phyloP scores from a whole-genome alignment of 2,888 invertebrate species.

The Andricus curvator region DNA sequence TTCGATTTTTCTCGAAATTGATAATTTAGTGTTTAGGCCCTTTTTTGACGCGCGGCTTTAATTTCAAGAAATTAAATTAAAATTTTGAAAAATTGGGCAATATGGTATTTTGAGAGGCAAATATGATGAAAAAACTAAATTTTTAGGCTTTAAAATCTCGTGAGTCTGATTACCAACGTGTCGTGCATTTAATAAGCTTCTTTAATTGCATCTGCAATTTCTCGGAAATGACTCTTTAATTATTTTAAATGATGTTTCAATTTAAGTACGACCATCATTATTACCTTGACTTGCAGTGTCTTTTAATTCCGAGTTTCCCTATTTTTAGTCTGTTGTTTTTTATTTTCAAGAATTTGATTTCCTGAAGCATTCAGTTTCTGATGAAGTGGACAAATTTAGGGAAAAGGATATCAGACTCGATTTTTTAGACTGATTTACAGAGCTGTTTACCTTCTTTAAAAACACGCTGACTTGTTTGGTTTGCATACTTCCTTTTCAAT shows the following conservation, averaged over 20 bases:
- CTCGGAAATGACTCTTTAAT: slow-evolving; percentile 25
- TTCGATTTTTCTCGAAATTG: too few species aligned
- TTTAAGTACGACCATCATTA: background rate
- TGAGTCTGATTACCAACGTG: slow-evolving; percentile 3
- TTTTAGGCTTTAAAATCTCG: background rate
- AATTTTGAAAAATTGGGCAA: background rate
- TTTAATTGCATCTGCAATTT: slow-evolving; percentile 21
- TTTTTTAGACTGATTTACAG: background rate
- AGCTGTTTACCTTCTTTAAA: background rate
- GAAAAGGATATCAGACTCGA: background rate
- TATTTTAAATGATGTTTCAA: slow-evolving; percentile 32
- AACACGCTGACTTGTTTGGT: background rate
- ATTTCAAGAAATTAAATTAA: background rate
- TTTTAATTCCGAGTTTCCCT: background rate
- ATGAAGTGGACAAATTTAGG: background rate
- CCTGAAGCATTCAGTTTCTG: background rate
- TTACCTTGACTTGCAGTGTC: background rate
- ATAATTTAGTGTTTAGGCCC: too few species aligned
- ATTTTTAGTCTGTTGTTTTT: slow-evolving; percentile 6
- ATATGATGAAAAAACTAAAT: too few species aligned
- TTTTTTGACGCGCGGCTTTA: background rate
- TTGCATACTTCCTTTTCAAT: background rate
- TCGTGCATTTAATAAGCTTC: slow-evolving; percentile 26
- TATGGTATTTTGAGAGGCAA: too few species aligned
- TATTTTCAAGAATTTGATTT: background rate